Base-by-base conservation (phyloP, 1,140 invertebrate species). In the Zophobas atratus region DNA sequence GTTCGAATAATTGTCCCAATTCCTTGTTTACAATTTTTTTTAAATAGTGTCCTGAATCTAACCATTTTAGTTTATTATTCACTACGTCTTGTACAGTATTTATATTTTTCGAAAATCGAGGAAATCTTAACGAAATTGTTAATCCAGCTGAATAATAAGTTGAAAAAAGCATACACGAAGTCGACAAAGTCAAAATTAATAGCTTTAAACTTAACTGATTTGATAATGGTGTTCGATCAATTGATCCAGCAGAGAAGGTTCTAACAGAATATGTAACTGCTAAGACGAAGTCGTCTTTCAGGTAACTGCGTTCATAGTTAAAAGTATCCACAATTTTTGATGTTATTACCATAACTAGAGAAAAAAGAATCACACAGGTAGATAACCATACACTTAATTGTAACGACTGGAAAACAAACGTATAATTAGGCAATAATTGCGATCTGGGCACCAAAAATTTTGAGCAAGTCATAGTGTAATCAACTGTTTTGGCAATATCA, bases 101-200 rank as follows among this genome's bases (percentile, higher is more conserved):
- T 1, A 51, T 72, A 43, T 72, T 72, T 53, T 72, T 72, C 6
- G 70, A 53, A 72, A 53, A 72, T 48, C 70, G 36, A n/a, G 70
- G 70, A 36, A 72, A 72, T 72, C 51, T 43, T 34, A 72, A 51
- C 4, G 51, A 72, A 6, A 72, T 72, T 55, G 70, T 72, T 36
- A 72, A n/a, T 53, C 70, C 70, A 34, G 70, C 70, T n/a, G 36
- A 51, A 35, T 72, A 72, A 6, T 72, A 72, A 51, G 51, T 46
- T 51, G 70, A 43, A 6, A 67, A 20, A 2, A 67, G 2, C 39
- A 67, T 20, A 32, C 6, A 67, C 41, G 43, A 67, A 1, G 33
- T 43, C 1, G 60, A 67, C 8, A 41, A 4, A 32, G n/a, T 43
- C 2, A 32, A 1, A 4, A 67, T 5, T 8, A 67, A 36, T 32